Percentiles rank a stretch among this genome's conserved stretches.
Evolutionary conservation across 2,888 invertebrate genomes (phyloP).

Genomic region (Spodoptera exigua): DNA sequence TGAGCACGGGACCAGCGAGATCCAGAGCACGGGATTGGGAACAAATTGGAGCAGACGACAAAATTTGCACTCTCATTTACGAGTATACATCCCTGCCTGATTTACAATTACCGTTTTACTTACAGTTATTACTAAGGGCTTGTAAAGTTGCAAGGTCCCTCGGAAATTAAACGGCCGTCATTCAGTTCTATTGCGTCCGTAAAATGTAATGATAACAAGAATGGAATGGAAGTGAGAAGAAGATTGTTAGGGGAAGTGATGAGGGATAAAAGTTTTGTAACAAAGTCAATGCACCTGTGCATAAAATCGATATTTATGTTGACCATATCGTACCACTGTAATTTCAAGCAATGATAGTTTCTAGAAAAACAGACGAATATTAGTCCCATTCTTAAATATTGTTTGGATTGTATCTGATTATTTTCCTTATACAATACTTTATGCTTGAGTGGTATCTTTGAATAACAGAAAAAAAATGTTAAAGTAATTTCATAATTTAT

Average conservation of each 20-base stretch:
- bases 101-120: constrained; percentile 64
- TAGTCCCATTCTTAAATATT: too few species aligned
- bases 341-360: too few species aligned
- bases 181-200: constrained; percentile 34
- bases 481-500: too few species aligned
- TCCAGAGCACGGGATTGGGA: constrained; percentile 62
- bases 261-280: background rate
- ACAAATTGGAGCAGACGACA: constrained; percentile 75
- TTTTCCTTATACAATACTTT: too few species aligned
- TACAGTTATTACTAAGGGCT: constrained; percentile 51
- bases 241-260: constrained; percentile 4
- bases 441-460: too few species aligned
- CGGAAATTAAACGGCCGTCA: constrained; percentile 41
- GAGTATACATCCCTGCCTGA: constrained; percentile 68
- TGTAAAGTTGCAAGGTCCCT: constrained; percentile 37
- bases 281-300: constrained; percentile 7
- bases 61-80: constrained; percentile 74
- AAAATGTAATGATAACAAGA: constrained; percentile 26
- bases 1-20: constrained; percentile 58
- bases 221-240: background rate
- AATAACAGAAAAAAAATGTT: too few species aligned
- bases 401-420: too few species aligned
- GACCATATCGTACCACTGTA: background rate
- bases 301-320: constrained; percentile 10
- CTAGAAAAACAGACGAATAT: too few species aligned